Evolutionary conservation across 2,888 invertebrate species (phyloP).

Genomic region (Elysia crispata): DNA sequence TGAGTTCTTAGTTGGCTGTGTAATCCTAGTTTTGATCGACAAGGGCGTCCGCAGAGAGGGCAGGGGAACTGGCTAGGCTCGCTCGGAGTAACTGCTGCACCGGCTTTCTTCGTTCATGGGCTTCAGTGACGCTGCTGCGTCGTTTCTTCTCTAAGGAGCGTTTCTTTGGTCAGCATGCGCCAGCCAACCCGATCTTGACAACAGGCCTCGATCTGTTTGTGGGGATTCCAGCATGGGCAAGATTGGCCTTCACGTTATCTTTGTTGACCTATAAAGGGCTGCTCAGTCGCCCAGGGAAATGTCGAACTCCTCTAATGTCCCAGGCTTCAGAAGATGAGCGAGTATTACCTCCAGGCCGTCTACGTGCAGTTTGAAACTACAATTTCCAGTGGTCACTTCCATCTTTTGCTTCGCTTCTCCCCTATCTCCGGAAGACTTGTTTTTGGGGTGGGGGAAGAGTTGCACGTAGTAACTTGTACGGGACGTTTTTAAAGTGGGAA

Average conservation of each 20-base stretch:
- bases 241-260: background rate
- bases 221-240: too few relatives aligned
- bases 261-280: slow-evolving; percentile 25
- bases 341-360: background rate
- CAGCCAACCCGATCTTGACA: too few relatives aligned
- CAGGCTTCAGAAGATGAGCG: background rate
- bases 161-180: too few relatives aligned
- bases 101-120: too few relatives aligned
- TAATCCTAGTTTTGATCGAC: too few relatives aligned
- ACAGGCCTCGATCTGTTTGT: too few relatives aligned
- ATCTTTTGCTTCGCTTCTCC: slow-evolving; percentile 33
- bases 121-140: too few relatives aligned
- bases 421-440: slow-evolving; percentile 25
- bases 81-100: too few relatives aligned
- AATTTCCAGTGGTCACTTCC: slow-evolving; percentile 19
- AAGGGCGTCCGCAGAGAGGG: too few relatives aligned
- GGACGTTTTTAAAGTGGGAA: slow-evolving; percentile 15
- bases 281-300: slow-evolving; percentile 20
- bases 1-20: too few relatives aligned
- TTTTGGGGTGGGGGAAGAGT: background rate
- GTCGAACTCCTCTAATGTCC: slow-evolving; percentile 15
- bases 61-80: too few relatives aligned
- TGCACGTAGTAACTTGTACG: background rate
- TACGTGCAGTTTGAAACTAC: slow-evolving; percentile 13
- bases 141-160: too few relatives aligned